Base-by-base conservation (phyloP, 2,888 invertebrate species). In the Endotricha flammealis region DNA sequence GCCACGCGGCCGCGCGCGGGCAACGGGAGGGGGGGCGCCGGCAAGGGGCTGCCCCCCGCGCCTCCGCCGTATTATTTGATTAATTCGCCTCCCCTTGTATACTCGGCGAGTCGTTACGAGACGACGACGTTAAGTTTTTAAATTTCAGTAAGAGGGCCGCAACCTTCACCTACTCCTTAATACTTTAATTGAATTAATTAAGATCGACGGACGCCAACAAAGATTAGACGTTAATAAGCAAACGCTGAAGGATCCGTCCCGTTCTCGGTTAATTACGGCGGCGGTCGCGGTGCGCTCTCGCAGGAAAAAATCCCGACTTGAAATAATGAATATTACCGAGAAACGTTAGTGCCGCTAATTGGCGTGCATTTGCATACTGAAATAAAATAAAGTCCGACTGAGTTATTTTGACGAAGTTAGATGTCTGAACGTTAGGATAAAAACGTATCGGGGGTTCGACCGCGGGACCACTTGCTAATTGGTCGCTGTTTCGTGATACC, bases 51-150 rank as follows among this genome's bases (percentile, higher is more conserved):
- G 54, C 48, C 61, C 72, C 72, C 71, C 73, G 61, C 77, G 59
- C 79, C 82, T 65, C 79, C 72, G 78, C 78, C 72, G 82, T 82
- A 85, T 86, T 86, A 86, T 86, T 86, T 86, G 86, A 86, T 86
- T 86, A 86, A 86, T 86, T 86, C 80, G 82, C 83, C 83, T 82
- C 85, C 86, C 85, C 83, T 83, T 80, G 83, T 82, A 83, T 78
- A 80, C 77, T 78, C 79, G 75, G 69, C 67, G 74, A 82, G 77
- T 81, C 86, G 82, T 82, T 82, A 80, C 79, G 78, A n/a, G n/a
- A 72, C 74, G 68, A 75, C 73, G 71, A 81, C 79, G 78, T 75
- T 76, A 80, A 80, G 81, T 86, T 86, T 85, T 83, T 79, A 83
- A 85, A 83, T 82, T 82, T 74, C 69, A 71, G 74, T 73, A 66